Base-by-base conservation (phyloP, 1,140 invertebrate species). In the Rhynchophorus ferrugineus region DNA sequence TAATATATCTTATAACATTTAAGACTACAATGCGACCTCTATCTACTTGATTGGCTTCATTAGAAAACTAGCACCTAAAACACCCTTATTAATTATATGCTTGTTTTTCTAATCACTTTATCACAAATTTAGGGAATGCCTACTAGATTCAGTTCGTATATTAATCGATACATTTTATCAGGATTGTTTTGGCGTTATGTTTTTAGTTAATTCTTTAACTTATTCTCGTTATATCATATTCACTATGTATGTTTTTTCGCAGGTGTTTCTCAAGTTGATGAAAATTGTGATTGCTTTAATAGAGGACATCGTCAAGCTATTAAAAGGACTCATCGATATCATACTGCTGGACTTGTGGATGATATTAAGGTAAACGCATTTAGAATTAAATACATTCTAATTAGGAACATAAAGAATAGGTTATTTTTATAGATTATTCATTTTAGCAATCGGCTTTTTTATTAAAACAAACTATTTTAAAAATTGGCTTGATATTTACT, bases 331-430 rank as follows among this genome's bases (percentile, higher is more conserved):
- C 71, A 73, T 19, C 66, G 79, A 43, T 83, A 83, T 67, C 74
- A 82, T 66, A 84, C 81, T 6, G 81, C 80, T 3, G 81, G 82
- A 49, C 74, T 78, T 13, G 80, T 84, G 45, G 80, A 83, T 64
- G 79, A 82, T 61, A 73, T 83, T 29, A 80, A 81, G 67, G 78
- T 77, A 67, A 59, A 42, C 55, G 9, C 13, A 35, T 34, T 49
- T 24, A n/a, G n/a, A n/a, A n/a, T n/a, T n/a, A n/a, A n/a, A n/a
- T n/a, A n/a, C n/a, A n/a, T n/a, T n/a, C n/a, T n/a, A n/a, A n/a
- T n/a, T n/a, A n/a, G n/a, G n/a, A n/a, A n/a, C n/a, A n/a, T n/a
- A n/a, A n/a, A n/a, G n/a, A n/a, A n/a, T n/a, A n/a, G n/a, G n/a
- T n/a, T n/a, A n/a, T 48, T 46, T 46, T 46, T 46, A 11, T n/a